Percentiles rank a stretch among this genome's conserved stretches.
Conservation (phyloP, 2,113 vertebrate species). For the Hydrochoerus hydrochaeris region DNA sequence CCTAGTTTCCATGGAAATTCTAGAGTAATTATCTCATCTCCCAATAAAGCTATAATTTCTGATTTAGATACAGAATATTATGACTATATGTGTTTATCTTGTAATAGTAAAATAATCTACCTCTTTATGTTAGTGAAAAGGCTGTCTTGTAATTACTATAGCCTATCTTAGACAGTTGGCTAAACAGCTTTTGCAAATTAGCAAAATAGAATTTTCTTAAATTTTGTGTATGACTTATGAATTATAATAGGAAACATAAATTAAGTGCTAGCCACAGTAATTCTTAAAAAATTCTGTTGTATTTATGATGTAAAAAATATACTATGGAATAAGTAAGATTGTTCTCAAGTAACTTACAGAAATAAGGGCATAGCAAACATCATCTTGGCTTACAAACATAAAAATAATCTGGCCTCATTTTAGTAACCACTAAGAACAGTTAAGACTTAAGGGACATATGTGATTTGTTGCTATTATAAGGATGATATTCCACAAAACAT, state of each 20-base stretch:
- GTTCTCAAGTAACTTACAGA: conserved; percentile 30
- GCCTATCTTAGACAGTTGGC: conserved; percentile 41
- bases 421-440: neutral
- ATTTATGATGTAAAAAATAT: neutral
- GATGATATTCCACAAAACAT: neutral
- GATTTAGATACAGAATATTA: conserved; percentile 65
- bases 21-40: conserved; percentile 75
- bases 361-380: conserved; percentile 52
- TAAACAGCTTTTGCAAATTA: conserved; percentile 61
- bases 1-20: conserved; percentile 73
- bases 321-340: conserved; percentile 29
- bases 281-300: conserved; percentile 49
- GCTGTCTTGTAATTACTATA: conserved; percentile 19
- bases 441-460: neutral
- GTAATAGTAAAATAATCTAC: conserved; percentile 9
- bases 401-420: conserved; percentile 3
- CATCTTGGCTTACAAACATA: neutral
- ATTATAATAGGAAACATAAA: conserved; percentile 28
- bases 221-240: conserved; percentile 35
- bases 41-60: conserved; percentile 66
- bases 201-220: conserved; percentile 48
- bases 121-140: conserved; percentile 56
- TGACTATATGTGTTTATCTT: conserved; percentile 59
- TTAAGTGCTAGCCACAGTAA: conserved; percentile 17
- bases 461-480: neutral